Conservation (phyloP, 2,888 invertebrate species). For the Thera obeliscata region DNA sequence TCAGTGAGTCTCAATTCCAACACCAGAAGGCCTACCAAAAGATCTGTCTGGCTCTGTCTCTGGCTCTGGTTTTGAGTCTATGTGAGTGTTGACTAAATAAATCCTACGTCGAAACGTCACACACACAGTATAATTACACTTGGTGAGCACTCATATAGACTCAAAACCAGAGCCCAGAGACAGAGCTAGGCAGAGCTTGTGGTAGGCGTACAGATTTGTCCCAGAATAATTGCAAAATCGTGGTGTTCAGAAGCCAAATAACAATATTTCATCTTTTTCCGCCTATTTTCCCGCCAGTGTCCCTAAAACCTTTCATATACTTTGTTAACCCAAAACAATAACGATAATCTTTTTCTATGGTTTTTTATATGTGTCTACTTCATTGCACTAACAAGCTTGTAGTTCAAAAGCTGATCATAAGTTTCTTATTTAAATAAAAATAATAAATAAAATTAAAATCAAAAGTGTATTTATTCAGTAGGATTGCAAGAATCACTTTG, state of each 20-base stretch:
- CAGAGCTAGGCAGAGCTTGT: too few relatives aligned
- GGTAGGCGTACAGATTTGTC: too few relatives aligned
- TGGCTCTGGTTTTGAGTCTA: too few relatives aligned
- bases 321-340: slow-evolving; percentile 34
- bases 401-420: slow-evolving; percentile 6
- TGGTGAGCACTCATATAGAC: too few relatives aligned
- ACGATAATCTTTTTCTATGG: slow-evolving; percentile 27
- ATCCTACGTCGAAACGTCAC: too few relatives aligned
- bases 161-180: too few relatives aligned
- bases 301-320: slow-evolving; percentile 35
- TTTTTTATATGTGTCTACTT: slow-evolving; percentile 22
- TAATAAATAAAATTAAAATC: too few relatives aligned
- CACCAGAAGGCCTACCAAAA: neutral
- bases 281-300: slow-evolving; percentile 1
- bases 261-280: slow-evolving; percentile 36
- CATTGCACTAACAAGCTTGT: slow-evolving; percentile 13
- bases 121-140: too few relatives aligned
- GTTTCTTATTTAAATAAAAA: neutral
- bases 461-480: too few relatives aligned
- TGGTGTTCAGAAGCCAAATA: slow-evolving; percentile 32
- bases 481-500: too few relatives aligned
- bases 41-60: too few relatives aligned
- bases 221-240: neutral
- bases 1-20: neutral
- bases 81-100: too few relatives aligned